phyloP scores from a whole-genome alignment of 2,113 vertebrate species.

The Callaeas wilsoni region DNA sequence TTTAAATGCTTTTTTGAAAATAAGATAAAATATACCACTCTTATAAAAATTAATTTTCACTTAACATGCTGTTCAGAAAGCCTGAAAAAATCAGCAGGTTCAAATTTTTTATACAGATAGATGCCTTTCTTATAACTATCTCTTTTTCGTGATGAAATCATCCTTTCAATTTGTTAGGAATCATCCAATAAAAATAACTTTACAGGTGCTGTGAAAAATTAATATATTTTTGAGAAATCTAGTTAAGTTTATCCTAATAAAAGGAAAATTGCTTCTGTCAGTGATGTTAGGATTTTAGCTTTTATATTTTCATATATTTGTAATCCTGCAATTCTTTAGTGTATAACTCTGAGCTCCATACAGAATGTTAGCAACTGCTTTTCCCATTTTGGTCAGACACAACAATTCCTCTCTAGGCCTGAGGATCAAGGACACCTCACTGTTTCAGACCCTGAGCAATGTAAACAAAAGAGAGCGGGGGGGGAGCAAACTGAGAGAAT shows the following conservation, averaged over 20 bases:
- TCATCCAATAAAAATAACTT: not conserved
- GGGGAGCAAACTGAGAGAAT: too few species aligned
- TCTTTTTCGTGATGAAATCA: not conserved
- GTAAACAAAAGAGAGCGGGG: too few species aligned
- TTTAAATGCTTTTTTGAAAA: not conserved
- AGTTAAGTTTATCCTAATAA: not conserved
- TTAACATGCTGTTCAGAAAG: not conserved
- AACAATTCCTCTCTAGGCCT: too few species aligned
- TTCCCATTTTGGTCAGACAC: too few species aligned
- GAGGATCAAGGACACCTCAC: too few species aligned
- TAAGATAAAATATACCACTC: not conserved
- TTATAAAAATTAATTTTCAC: not conserved
- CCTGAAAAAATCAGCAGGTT: not conserved
- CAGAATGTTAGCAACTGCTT: too few species aligned
- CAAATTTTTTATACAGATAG: not conserved
- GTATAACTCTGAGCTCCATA: too few species aligned
- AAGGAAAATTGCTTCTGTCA: not conserved
- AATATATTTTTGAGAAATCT: not conserved
- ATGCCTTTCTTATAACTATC: not conserved
- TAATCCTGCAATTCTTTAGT: too few species aligned
- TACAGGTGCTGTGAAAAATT: accelerated
- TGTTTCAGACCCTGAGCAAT: too few species aligned
- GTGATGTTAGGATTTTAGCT: too few species aligned
- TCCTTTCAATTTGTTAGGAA: not conserved
- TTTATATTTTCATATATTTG: too few species aligned